Evolutionary conservation across 2,888 invertebrate species (phyloP), one percentile per base, ranked within the genome.

Genomic region (Mimachlamys varia): DNA sequence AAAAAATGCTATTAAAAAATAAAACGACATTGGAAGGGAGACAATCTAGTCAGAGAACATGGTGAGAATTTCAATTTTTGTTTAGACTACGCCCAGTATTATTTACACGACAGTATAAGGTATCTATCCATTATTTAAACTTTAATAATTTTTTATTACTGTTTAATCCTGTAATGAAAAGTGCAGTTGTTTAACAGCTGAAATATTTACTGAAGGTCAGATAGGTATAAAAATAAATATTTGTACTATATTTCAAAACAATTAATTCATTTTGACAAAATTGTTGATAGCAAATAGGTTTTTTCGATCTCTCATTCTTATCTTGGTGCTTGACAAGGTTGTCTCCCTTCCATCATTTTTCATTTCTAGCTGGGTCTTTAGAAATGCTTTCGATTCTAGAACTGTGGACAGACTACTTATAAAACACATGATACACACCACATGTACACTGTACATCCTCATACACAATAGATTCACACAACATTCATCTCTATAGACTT

Each of bases 341-440:
- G 22, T 33, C 76, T 76, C 76, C 76, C 76, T 76, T 76, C 27
- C 76, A 33, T 76, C 76, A 76, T 33, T 76, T 58, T 58, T 58
- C n/a, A 22, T 58, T 19, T 58, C 0, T 22, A 58, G 19, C n/a
- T 22, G 7, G 7, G 22, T 58, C 22, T 58, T 58, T n/a, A 58
- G n/a, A 58, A 58, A 58, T 58, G 19, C 58, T 58, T 58, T 58
- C 58, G 2, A 58, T 58, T 22, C 15, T n/a, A 58, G 19, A 58
- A 58, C 19, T 58, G 58, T 19, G 58, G 58, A 58, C 1, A 58
- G 58, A 58, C 58, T 17, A 4, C n/a, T 17, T n/a, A 44, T 44
- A 44, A 62, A 22, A n/a, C 22, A 62, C 62, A 62, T 22, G 2
- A 5, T 4, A 0, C 10, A 62, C 62, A n/a, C n/a, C 2, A 19